These are phyloP conservation scores for Bombus affinis DNA, from an alignment of 1,140 invertebrate genomes.

Conservation along the genomic window DNA sequence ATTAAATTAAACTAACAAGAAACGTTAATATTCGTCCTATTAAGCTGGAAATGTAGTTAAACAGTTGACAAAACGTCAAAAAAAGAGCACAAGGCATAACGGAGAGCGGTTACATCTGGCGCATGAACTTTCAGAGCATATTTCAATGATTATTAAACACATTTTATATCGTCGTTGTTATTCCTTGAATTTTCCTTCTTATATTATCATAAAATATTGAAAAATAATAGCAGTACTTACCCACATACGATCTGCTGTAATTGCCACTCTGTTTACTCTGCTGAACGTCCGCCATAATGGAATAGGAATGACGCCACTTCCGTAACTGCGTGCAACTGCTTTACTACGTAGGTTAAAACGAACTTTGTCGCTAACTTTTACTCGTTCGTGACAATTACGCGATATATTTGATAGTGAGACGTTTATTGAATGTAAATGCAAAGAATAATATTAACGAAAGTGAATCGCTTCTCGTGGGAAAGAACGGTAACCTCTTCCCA, in stretches of 20 bases:
- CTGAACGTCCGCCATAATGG: conserved; percentile 78
- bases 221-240: conserved; percentile 74
- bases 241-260: conserved; percentile 74
- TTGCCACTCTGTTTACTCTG: conserved; percentile 81
- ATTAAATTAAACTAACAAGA: not conserved
- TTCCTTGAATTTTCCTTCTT: not conserved
- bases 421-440: conserved; percentile 51
- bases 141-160: not conserved
- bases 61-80: conserved; percentile 30
- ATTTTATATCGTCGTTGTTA: not conserved
- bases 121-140: not conserved
- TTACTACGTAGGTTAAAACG: conserved; percentile 43
- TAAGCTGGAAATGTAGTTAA: not conserved
- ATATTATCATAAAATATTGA: not conserved
- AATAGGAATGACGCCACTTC: conserved; percentile 75
- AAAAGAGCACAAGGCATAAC: conserved; percentile 38
- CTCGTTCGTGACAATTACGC: conserved; percentile 26
- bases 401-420: conserved; percentile 17
- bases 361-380: conserved; percentile 38
- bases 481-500: conserved; percentile 24
- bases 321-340: conserved; percentile 67
- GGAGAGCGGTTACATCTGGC: conserved; percentile 48
- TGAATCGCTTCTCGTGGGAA: conserved; percentile 33
- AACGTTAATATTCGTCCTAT: too few species aligned
- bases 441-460: conserved; percentile 37